Base-by-base conservation (phyloP, 2,113 vertebrate species). In the Leucosticte australis region DNA sequence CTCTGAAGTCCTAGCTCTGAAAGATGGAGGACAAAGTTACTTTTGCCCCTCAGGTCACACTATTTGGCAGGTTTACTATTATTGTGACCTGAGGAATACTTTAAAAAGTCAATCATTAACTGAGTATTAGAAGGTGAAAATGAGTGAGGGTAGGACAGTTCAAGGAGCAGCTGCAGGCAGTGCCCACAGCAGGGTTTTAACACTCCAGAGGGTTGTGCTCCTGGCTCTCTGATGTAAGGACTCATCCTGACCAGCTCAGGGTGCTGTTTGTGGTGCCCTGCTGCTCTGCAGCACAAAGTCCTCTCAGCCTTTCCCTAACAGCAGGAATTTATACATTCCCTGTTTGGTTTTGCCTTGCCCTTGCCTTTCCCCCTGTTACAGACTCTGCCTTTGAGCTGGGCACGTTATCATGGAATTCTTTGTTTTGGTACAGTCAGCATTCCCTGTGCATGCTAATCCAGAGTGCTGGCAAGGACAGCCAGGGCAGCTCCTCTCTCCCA, bases 31-130 rank as follows among this genome's bases (percentile, higher is more conserved):
- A 9, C 73, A 65, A 81, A 73, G 41, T 52, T 83, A 39, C n/a
- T 91, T 95, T 56, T 77, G 18, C 59, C 71, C 70, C 28, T 14
- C 7, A 44, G 63, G 19, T 64, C 81, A 69, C 8, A 6, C 21
- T 60, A 11, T 16, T 75, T 39, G 41, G 35, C n/a, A 44, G 46
- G 19, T 76, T 89, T 74, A 52, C 70, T 83, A 87, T 75, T 65
- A 78, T 16, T 3, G 11, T 8, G 46, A 37, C 8, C 44, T 37
- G 28, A 31, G 67, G 28, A 86, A 59, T 53, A 41, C 71, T 75
- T 69, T 2, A n/a, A 31, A 44, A 49, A 71, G 67, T 89, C 68
- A 92, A 30, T 80, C 18, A 42, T 92, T 92, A 88, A 80, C 90
- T 52, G 24, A 10, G 2, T 30, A 33, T 30, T 82, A 63, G 76